phyloP scores from a whole-genome alignment of 2,888 invertebrate species.

The Hipparchia semele region DNA sequence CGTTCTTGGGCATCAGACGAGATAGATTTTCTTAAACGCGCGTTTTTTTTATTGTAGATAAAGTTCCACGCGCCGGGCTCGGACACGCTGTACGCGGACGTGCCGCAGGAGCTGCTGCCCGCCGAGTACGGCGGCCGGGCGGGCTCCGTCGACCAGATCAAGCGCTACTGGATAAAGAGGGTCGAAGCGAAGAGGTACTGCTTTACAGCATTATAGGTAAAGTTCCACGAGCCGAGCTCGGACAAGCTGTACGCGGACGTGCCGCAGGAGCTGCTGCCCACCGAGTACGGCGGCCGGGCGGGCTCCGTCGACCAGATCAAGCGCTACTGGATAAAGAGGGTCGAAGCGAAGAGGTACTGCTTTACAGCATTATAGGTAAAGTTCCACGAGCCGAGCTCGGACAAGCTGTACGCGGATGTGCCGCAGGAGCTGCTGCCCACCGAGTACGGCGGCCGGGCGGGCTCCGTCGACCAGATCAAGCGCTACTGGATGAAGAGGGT shows the following conservation, averaged over 20 bases:
- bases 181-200: conserved; percentile 82
- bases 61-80: conserved; percentile 88
- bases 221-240: conserved; percentile 87
- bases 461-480: conserved; percentile 84
- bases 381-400: conserved; percentile 86
- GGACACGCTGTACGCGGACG: conserved; percentile 84
- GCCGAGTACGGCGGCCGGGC: conserved; percentile 87
- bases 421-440: conserved; percentile 85
- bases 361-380: conserved; percentile 77
- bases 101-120: conserved; percentile 86
- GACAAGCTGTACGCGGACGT: conserved; percentile 85
- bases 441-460: conserved; percentile 87
- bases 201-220: conserved; percentile 73
- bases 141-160: conserved; percentile 84
- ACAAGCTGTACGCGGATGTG: conserved; percentile 84
- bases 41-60: conserved; percentile 71
- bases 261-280: conserved; percentile 85
- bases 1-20: no score
- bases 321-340: conserved; percentile 83
- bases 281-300: conserved; percentile 87
- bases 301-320: conserved; percentile 85
- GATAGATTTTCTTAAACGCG: no score
- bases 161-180: conserved; percentile 83
- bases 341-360: conserved; percentile 82
- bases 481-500: conserved; percentile 84